phyloP scores from a whole-genome alignment of 1,140 invertebrate genomes.

The Scaptomyza pallida region DNA sequence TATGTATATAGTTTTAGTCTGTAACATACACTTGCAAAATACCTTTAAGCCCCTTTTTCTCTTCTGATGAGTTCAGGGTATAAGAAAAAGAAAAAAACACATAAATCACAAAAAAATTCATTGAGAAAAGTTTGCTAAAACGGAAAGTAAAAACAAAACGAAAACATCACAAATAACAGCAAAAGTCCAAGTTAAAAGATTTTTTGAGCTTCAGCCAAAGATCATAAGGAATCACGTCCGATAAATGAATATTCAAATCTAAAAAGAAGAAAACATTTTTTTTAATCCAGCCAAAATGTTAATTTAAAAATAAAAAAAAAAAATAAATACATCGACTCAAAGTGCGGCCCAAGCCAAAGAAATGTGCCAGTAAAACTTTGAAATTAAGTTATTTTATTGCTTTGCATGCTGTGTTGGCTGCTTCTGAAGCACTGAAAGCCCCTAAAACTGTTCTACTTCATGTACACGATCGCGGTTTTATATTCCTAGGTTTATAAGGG shows the following conservation, averaged over 20 bases:
- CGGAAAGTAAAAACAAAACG: constrained; percentile 37
- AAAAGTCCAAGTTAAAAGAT: constrained; percentile 24
- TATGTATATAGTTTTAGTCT: no score
- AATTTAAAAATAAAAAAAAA: constrained; percentile 17
- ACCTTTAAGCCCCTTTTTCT: no score
- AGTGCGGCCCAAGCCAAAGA: constrained; percentile 20
- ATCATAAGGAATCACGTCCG: constrained; percentile 46
- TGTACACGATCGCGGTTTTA: no score
- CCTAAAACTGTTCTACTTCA: no score
- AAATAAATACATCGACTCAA: constrained; percentile 26
- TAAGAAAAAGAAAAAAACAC: constrained; percentile 52
- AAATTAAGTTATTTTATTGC: constrained; percentile 83
- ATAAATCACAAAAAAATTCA: constrained; percentile 82
- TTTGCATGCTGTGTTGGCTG: constrained; percentile 79
- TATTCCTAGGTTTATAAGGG: no score
- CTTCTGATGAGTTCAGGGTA: no score
- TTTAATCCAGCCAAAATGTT: constrained; percentile 4
- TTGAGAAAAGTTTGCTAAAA: constrained; percentile 76
- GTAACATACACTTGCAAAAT: no score
- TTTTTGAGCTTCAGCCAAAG: constrained; percentile 40
- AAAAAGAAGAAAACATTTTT: constrained; percentile 24
- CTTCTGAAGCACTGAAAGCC: constrained; percentile 79
- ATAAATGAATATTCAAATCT: constrained; percentile 56
- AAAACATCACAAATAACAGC: constrained; percentile 25
- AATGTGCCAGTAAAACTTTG: constrained; percentile 83